phyloP scores from a whole-genome alignment of 1,140 invertebrate species.

The Hycleus phaleratus region DNA sequence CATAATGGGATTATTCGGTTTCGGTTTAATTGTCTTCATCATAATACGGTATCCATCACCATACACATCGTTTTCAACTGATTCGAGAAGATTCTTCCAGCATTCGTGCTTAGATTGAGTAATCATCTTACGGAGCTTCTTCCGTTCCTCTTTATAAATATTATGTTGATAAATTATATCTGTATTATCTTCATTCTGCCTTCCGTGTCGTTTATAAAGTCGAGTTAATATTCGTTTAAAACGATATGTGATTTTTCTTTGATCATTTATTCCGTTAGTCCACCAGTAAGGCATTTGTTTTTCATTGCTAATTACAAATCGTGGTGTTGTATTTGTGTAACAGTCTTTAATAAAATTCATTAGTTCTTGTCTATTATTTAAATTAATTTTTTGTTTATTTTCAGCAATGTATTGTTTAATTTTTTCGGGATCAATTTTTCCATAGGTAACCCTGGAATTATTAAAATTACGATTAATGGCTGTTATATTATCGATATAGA shows the following conservation, averaged over 20 bases:
- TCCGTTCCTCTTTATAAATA: background rate
- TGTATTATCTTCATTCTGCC: background rate
- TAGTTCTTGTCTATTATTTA: too few relatives aligned
- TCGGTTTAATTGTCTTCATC: slow-evolving; percentile 10
- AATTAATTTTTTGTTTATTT: too few relatives aligned
- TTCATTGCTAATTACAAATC: too few relatives aligned
- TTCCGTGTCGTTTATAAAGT: background rate
- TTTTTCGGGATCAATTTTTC: too few relatives aligned
- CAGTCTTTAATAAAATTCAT: too few relatives aligned
- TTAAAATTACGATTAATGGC: too few relatives aligned
- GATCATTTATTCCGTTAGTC: background rate
- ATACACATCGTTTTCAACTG: slow-evolving; percentile 26
- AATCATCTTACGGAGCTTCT: slow-evolving; percentile 20
- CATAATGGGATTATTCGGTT: background rate
- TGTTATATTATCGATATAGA: too few relatives aligned
- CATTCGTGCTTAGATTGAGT: slow-evolving; percentile 8
- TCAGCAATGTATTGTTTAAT: too few relatives aligned
- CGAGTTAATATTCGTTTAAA: background rate
- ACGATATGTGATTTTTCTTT: background rate
- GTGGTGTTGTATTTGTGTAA: too few relatives aligned
- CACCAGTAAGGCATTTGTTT: background rate
- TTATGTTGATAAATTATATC: too few relatives aligned
- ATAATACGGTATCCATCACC: slow-evolving; percentile 30
- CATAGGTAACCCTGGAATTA: too few relatives aligned
- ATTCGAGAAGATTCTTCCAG: slow-evolving; percentile 21